Evolutionary conservation across 2,797 vertebrate genomes (phyloP).

Genomic region (Gambusia yucatana): DNA sequence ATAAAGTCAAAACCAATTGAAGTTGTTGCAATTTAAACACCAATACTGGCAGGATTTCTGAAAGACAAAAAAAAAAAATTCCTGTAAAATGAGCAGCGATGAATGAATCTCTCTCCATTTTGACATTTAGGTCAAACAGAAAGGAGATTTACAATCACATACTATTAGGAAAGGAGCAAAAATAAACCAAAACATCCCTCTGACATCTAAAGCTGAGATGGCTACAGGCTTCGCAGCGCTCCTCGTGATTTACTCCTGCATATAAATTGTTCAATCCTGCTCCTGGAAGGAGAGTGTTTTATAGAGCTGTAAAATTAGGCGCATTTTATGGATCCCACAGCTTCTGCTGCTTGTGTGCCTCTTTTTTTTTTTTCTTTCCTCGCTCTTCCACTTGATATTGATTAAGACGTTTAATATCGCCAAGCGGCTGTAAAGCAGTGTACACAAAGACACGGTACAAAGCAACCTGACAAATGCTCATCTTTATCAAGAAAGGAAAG

Average conservation of each 20-base stretch:
- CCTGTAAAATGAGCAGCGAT: not conserved
- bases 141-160: not conserved
- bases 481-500: conserved; percentile 72
- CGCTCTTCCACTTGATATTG: conserved; percentile 73
- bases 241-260: conserved; percentile 63
- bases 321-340: conserved; percentile 77
- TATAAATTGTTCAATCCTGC: conserved; percentile 66
- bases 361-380: conserved; percentile 20
- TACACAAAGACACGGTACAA: conserved; percentile 28
- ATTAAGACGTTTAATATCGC: conserved; percentile 65
- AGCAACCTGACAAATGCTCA: conserved; percentile 68
- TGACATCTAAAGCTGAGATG: conserved; percentile 33
- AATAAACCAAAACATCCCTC: not conserved
- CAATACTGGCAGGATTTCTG: not conserved
- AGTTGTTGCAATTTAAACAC: not conserved
- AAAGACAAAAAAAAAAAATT: not conserved
- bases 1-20: conserved; percentile 27
- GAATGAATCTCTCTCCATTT: not conserved
- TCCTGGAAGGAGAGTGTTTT: conserved; percentile 70
- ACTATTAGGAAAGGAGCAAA: not conserved
- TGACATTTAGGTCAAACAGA: not conserved
- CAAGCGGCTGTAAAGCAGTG: conserved; percentile 68
- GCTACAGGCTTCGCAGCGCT: conserved; percentile 39
- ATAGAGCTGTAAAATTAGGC: conserved; percentile 79
- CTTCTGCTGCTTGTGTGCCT: conserved; percentile 58